Conservation (phyloP, 2,113 vertebrate genomes). For the Mesoclemmys tuberculata region DNA sequence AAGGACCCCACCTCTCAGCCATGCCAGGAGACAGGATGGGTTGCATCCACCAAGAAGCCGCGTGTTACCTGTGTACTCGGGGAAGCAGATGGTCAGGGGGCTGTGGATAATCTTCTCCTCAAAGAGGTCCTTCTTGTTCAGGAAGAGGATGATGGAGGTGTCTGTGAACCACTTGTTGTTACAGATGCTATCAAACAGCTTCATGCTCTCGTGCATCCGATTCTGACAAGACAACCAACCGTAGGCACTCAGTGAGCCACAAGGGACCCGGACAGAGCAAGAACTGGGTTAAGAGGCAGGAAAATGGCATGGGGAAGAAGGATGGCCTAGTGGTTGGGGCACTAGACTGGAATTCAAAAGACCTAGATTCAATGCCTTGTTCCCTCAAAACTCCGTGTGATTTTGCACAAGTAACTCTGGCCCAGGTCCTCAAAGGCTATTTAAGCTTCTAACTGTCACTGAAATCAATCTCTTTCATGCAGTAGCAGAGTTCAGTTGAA, state of each 20-base stretch:
- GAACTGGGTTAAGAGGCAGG: not conserved
- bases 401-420: not conserved
- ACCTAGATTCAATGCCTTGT: not conserved
- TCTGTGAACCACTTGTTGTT: conserved; percentile 99
- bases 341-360: not conserved
- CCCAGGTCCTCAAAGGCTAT: not conserved
- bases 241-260: not conserved
- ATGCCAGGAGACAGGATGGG: not conserved
- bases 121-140: conserved; percentile 99
- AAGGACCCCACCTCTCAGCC: not conserved
- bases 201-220: conserved; percentile 99
- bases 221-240: conserved; percentile 80
- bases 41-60: not conserved
- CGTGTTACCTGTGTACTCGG: conserved; percentile 91
- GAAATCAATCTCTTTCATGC: not conserved
- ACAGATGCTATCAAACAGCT: conserved; percentile 99
- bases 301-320: not conserved
- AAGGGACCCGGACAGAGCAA: not conserved
- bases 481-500: not conserved
- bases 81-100: conserved; percentile 95
- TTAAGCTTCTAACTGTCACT: not conserved
- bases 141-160: conserved; percentile 99
- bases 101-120: conserved; percentile 97
- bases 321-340: not conserved
- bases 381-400: not conserved